Conservation (phyloP, 2,888 invertebrate genomes). For the Dasysyrphus albostriatus region DNA sequence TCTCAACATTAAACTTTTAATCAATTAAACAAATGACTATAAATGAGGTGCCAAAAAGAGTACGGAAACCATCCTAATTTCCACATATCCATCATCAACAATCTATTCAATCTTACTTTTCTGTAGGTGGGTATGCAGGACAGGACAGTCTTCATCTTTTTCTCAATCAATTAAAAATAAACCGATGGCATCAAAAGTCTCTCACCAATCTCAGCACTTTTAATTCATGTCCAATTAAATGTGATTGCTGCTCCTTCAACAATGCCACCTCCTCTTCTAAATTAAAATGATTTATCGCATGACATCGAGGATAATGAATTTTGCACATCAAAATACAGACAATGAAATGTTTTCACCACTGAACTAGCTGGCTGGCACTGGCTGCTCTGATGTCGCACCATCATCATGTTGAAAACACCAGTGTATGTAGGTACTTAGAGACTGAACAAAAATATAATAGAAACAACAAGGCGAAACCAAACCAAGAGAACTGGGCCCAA, state of each 20-base stretch:
- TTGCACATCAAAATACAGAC: conserved; percentile 63
- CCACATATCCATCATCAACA: conserved; percentile 3
- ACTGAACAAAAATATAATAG: conserved; percentile 34
- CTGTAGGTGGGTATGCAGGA: background rate
- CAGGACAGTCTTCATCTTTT: background rate
- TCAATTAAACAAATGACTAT: background rate
- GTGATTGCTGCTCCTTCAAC: conserved; percentile 44
- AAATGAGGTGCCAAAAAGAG: background rate
- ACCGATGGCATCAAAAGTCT: conserved; percentile 19
- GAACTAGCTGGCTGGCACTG: background rate
- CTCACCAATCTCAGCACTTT: conserved; percentile 9
- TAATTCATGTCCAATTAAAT: conserved; percentile 46
- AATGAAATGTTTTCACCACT: conserved; percentile 42
- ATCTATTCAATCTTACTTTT: conserved; percentile 5
- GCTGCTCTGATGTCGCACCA: background rate
- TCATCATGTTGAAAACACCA: background rate
- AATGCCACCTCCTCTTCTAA: conserved; percentile 34
- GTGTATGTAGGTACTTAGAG: background rate
- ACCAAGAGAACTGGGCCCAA: background rate
- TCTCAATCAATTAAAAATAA: conserved; percentile 30
- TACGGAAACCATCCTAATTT: conserved; percentile 24
- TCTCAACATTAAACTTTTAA: background rate
- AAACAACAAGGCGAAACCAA: conserved; percentile 2
- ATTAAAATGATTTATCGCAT: conserved; percentile 71
- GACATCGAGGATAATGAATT: conserved; percentile 65